Base-by-base conservation (phyloP, 2,113 vertebrate species). In the Percina caprodes region DNA sequence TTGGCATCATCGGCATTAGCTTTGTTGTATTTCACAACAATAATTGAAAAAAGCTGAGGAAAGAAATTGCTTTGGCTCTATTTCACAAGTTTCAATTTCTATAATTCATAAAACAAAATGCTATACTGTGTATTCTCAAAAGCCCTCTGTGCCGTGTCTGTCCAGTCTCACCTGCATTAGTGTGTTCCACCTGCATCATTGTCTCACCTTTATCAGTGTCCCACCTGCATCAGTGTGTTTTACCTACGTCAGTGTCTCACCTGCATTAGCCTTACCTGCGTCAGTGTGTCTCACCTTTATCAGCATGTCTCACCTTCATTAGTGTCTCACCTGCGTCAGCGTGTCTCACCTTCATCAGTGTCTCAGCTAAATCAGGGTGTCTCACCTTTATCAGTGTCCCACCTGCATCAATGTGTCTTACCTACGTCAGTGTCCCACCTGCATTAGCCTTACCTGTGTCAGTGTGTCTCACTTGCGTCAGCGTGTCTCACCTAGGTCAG, bases 401-500 rank as follows among this genome's bases (percentile, higher is more conserved):
- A 35, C 35, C 6, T 35, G 1, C 7, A 6, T 9, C 35, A 39
- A 1, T 10, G 35, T 10, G 35, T 10, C 2, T 39, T 7, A 39
- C 35, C 35, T 35, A 0, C 1, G 1, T 35, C 35, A 35, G 35
- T 35, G 35, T 9, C 35, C 8, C 35, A 39, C 35, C 35, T 35
- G 0, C 6, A 1, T 35, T 7, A 39, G 35, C 0, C 35, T 39
- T 7, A 39, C 35, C 35, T 39, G 8, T 2, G 8, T 39, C 35
- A 9, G 35, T 0, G 35, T 39, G 35, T 35, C 35, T 35, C 35
- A 7, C 6, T 6, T 35, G 0, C 1, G 1, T 35, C 35, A 35
- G 35, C 11, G 39, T 42, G 12, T 56, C 80, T 85, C 84, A 97
- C 97, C 97, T 96, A n/a, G n/a, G n/a, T 30, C 10, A 11, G 2